Conservation (phyloP, 2,797 vertebrate species). For the Tinamus major region DNA sequence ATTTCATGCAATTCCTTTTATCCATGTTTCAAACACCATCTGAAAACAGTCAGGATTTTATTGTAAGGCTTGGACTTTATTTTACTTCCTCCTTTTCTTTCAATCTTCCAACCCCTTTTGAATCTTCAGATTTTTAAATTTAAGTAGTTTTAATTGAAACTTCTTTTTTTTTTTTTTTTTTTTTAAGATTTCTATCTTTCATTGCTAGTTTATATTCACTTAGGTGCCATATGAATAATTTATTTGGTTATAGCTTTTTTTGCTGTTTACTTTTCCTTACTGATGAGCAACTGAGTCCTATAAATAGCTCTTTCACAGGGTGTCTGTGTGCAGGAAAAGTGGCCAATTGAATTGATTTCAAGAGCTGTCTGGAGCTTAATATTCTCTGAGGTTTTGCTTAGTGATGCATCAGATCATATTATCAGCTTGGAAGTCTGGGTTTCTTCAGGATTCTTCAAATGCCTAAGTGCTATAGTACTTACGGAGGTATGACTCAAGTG, state of each 20-base stretch:
- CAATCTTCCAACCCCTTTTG: fast-evolving
- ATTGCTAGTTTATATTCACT: neutral
- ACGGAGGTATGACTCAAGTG: neutral
- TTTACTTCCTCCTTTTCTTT: neutral
- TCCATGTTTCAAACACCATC: neutral
- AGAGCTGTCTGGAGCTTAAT: neutral
- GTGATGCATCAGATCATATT: neutral
- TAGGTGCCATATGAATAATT: neutral
- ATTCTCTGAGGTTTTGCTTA: neutral
- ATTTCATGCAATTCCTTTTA: neutral
- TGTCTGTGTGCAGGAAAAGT: neutral
- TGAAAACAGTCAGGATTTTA: neutral
- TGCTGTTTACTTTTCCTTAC: neutral
- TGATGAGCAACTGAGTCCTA: neutral
- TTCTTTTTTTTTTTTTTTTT: neutral
- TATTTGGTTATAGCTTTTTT: neutral
- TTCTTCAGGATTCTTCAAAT: neutral
- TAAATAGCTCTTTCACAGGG: neutral
- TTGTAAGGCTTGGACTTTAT: neutral
- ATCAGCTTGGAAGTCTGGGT: neutral
- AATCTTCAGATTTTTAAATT: neutral
- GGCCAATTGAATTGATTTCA: neutral
- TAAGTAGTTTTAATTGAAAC: neutral
- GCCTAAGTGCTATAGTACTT: neutral
- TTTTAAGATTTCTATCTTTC: neutral